Base-by-base conservation (phyloP, 2,888 invertebrate genomes). In the Clanis bilineata region DNA sequence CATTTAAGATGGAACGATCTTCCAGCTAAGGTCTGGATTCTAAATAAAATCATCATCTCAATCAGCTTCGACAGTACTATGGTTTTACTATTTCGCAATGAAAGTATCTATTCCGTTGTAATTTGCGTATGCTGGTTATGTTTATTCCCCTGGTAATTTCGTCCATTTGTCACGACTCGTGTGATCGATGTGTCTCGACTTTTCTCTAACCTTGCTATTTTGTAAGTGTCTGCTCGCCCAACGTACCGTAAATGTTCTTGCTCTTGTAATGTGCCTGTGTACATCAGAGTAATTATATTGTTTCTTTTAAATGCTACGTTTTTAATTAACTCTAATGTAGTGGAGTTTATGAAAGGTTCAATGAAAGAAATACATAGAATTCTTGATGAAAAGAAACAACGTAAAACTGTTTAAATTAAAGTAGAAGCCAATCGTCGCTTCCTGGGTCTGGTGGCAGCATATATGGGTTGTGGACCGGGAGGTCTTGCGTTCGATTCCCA, bases 161-260 rank as follows among this genome's bases (percentile, higher is more conserved):
- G 51, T 51, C 47, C 18, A 22, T 44, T 23, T 21, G 7, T 51
- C 18, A 18, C 51, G 18, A 51, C 51, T 18, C 32, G 51, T 5
- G 32, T 51, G 32, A 32, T 51, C 32, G 51, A 51, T 51, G 18
- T 28, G 28, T 32, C 51, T 51, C 21, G 51, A 51, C 51, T 51
- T 51, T 58, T 62, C 28, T 45, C 56, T 22, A 56, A 56, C 56
- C 41, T 39, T 41, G 51, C 28, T 58, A 58, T 56, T 51, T 51
- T 32, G 18, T 18, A 51, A 51, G 51, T 18, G 51, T 7, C 28
- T 15, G 15, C 28, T 44, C 4, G 44, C 28, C 15, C 32, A 28
- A 7, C 18, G 18, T 28, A 51, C 51, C 51, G 51, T 51, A 32
- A 51, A 51, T 32, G 28, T 32, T 51, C 18, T 32, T 3, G 32